These are phyloP conservation scores for Mormyrus lacerda DNA, from an alignment of 2,113 vertebrate species.

Conservation along the genomic window DNA sequence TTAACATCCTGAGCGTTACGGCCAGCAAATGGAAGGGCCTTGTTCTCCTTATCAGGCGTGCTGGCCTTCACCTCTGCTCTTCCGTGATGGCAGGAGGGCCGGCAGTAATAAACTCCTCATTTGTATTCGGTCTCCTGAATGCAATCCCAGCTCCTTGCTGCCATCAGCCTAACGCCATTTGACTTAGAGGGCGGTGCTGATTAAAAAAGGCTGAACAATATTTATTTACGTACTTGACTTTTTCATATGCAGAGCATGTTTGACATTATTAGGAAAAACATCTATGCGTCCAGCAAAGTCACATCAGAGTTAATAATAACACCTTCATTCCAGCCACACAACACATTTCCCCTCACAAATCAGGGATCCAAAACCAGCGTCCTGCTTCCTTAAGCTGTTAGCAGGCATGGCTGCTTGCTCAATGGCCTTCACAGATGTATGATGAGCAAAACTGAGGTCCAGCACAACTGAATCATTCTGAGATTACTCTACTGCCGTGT, in stretches of 20 bases:
- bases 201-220: not conserved
- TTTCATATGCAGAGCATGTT: not conserved
- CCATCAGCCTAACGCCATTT: not conserved
- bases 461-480: not conserved
- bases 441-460: not conserved
- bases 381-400: not conserved
- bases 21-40: not conserved
- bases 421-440: not conserved
- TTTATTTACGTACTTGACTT: not conserved
- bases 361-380: not conserved
- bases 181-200: not conserved
- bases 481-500: not conserved
- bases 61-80: not conserved
- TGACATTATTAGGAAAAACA: not conserved
- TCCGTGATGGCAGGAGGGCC: not conserved
- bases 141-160: not conserved
- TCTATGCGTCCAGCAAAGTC: not conserved
- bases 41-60: not conserved
- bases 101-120: not conserved
- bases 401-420: not conserved
- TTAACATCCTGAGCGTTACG: not conserved
- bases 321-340: not conserved
- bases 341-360: not conserved
- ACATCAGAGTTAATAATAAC: not conserved
- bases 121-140: not conserved